Percentiles rank a stretch among this genome's conserved stretches.
Evolutionary conservation across 2,888 invertebrate genomes (phyloP).

Genomic region (Trichopria drosophilae): DNA sequence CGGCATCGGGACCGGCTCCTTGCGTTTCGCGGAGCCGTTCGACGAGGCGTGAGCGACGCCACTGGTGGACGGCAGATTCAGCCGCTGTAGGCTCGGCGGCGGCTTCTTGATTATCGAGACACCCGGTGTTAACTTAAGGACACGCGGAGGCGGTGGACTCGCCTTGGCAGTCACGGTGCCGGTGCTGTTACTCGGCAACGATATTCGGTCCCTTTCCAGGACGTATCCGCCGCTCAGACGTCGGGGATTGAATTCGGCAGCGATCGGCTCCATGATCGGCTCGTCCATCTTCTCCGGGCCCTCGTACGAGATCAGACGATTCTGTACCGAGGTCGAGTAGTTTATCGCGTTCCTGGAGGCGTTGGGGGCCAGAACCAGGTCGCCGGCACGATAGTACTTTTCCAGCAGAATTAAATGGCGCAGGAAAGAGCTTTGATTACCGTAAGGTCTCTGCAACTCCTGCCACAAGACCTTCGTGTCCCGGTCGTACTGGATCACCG

Average conservation of each 20-base stretch:
- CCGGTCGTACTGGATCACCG: constrained; percentile 78
- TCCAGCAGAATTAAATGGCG: constrained; percentile 79
- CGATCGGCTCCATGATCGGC: constrained; percentile 49
- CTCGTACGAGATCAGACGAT: constrained; percentile 76
- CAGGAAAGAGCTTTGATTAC: constrained; percentile 83
- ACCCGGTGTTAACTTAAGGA: constrained; percentile 50
- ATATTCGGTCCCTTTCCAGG: constrained; percentile 46
- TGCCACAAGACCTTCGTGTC: constrained; percentile 83
- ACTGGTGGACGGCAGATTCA: constrained; percentile 38
- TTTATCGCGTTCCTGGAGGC: constrained; percentile 75
- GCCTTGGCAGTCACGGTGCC: constrained; percentile 19
- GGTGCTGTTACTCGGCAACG: constrained; percentile 3
- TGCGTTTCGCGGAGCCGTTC: constrained; percentile 45
- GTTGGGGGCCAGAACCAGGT: constrained; percentile 72
- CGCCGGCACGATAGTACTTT: constrained; percentile 77
- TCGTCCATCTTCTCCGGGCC: constrained; percentile 57
- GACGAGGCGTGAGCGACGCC: constrained; percentile 4
- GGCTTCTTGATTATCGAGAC: constrained; percentile 57
- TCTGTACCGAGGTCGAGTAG: constrained; percentile 80
- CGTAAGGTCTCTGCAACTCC: constrained; percentile 82
- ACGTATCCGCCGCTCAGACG: constrained; percentile 53
- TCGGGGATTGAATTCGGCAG: constrained; percentile 45
- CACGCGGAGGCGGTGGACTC: constrained; percentile 34
- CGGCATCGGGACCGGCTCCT: constrained; percentile 63
- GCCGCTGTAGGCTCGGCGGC: constrained; percentile 52